phyloP scores from a whole-genome alignment of 2,888 invertebrate genomes.

The Saturnia japonica region DNA sequence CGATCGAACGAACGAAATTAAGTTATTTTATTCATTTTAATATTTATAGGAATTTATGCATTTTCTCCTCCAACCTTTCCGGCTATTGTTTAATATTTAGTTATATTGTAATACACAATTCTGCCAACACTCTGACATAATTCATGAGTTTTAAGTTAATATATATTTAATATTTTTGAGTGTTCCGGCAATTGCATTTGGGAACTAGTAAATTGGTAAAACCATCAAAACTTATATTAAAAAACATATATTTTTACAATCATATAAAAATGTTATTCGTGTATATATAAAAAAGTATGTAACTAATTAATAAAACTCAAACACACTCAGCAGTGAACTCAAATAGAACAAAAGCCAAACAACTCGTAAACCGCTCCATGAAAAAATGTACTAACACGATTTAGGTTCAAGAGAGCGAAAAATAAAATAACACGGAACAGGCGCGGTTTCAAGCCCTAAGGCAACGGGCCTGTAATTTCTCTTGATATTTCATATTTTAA shows the following conservation, averaged over 20 bases:
- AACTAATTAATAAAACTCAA: conserved; percentile 41
- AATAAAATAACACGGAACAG: conserved; percentile 78
- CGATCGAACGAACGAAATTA: too few species aligned
- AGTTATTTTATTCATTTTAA: too few species aligned
- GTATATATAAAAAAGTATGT: conserved; percentile 22
- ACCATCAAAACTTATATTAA: background rate
- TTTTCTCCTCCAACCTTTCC: too few species aligned
- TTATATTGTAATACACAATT: too few species aligned
- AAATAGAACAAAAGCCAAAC: conserved; percentile 51
- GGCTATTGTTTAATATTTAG: too few species aligned
- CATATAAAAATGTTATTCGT: conserved; percentile 4
- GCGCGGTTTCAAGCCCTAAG: conserved; percentile 71
- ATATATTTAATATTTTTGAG: too few species aligned
- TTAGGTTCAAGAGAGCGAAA: conserved; percentile 73
- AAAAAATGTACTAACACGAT: conserved; percentile 37
- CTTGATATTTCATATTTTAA: conserved; percentile 60
- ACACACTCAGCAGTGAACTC: conserved; percentile 38
- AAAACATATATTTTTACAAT: background rate
- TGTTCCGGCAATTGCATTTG: too few species aligned
- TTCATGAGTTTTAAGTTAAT: too few species aligned
- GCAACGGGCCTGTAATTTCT: conserved; percentile 70
- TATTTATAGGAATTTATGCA: too few species aligned
- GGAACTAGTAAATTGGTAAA: too few species aligned
- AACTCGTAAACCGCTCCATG: conserved; percentile 56
- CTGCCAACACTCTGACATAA: too few species aligned